Percentiles rank a stretch among this genome's conserved stretches.
Evolutionary conservation across 2,113 vertebrate genomes (phyloP).

Genomic region (Bostrychus sinensis): DNA sequence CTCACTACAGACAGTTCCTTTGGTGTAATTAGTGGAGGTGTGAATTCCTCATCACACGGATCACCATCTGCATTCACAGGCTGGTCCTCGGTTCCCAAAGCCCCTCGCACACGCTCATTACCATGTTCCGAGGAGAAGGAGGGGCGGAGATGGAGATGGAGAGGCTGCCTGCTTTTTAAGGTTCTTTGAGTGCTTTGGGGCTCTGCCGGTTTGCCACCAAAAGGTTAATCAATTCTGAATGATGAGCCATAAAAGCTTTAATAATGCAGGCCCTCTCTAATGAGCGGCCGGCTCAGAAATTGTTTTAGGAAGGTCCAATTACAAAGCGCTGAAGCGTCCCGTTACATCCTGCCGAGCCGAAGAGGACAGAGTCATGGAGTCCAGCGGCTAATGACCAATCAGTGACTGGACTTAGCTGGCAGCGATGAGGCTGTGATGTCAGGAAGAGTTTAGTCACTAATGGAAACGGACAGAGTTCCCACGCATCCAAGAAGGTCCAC

Average conservation of each 20-base stretch:
- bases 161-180: constrained; percentile 14
- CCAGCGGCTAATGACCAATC: background rate
- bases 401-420: background rate
- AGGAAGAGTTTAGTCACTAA: background rate
- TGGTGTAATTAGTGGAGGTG: constrained; percentile 69
- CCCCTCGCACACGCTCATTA: constrained; percentile 51
- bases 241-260: constrained; percentile 66
- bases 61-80: constrained; percentile 68
- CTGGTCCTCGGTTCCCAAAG: constrained; percentile 27
- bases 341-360: constrained; percentile 57
- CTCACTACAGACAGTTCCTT: constrained; percentile 59
- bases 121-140: constrained; percentile 40
- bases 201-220: constrained; percentile 29
- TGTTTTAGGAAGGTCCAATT: constrained; percentile 77
- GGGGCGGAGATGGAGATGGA: constrained; percentile 8
- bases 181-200: constrained; percentile 34
- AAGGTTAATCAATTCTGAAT: constrained; percentile 76
- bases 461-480: background rate
- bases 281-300: constrained; percentile 66
- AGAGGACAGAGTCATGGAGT: constrained; percentile 42
- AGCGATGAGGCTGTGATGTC: background rate
- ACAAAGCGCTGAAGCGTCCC: constrained; percentile 72
- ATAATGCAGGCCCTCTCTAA: constrained; percentile 69
- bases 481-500: background rate
- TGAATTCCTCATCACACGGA: constrained; percentile 78